phyloP scores from a whole-genome alignment of 2,888 invertebrate species.

The Xiphydria camelus region DNA sequence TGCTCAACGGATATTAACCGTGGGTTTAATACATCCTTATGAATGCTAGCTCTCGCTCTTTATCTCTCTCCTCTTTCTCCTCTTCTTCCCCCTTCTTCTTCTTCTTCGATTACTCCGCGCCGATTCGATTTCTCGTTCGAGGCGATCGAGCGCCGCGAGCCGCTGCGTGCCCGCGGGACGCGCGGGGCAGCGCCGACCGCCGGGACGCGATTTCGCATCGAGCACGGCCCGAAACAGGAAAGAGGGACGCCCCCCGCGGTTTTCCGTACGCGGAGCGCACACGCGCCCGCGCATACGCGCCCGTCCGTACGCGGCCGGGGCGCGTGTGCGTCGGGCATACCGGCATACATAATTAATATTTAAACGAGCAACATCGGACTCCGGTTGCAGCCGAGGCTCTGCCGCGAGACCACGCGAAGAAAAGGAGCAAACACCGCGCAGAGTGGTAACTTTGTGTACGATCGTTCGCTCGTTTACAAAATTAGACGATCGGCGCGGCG shows the following conservation, averaged over 20 bases:
- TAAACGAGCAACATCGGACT: constrained; percentile 38
- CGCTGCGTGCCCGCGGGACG: no score
- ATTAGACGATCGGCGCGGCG: no score
- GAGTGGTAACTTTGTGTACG: neutral
- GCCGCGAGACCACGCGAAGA: neutral
- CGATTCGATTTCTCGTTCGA: no score
- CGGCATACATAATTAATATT: constrained; percentile 55
- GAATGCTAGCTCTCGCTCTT: constrained; percentile 10
- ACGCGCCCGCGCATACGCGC: constrained; percentile 24
- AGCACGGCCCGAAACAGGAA: constrained; percentile 9
- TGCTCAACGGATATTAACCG: no score
- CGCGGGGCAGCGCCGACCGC: no score
- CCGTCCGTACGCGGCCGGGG: neutral
- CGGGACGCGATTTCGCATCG: neutral
- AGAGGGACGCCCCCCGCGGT: constrained; percentile 39
- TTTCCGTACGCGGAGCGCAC: constrained; percentile 34
- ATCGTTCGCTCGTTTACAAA: constrained; percentile 25
- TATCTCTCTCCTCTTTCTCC: neutral
- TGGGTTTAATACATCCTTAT: no score
- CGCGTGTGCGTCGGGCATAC: constrained; percentile 40
- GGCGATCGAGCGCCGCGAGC: no score
- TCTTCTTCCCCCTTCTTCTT: constrained; percentile 1
- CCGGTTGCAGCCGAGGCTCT: constrained; percentile 10
- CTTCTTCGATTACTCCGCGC: no score
- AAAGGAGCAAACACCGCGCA: neutral